Evolutionary conservation across 2,888 invertebrate genomes (phyloP), one percentile per base, ranked within the genome.

Genomic region (Zaprionus bogoriensis): DNA sequence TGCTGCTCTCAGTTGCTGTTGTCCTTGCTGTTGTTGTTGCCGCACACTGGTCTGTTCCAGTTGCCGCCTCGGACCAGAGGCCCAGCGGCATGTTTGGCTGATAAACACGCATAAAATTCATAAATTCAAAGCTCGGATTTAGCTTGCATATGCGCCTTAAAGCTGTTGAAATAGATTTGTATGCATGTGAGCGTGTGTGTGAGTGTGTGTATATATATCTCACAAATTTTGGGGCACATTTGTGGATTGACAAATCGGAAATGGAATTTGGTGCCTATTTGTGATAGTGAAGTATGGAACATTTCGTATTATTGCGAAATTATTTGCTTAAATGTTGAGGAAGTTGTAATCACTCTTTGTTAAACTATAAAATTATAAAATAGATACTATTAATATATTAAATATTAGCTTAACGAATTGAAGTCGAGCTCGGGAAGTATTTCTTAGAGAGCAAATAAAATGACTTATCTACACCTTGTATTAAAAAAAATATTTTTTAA

Each of bases 91-190:
- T 85, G 80, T 71, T 83, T 68, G 58, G 53, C 84, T 83, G 79
- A 80, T 80, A 80, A 86, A 62, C 81, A 86, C 84, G 86, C 84
- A 80, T 74, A 28, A 74, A 80, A 80, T 79, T 79, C 86, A 85
- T 85, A 83, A 83, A 79, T 86, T 86, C 77, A 67, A 62, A 30
- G 36, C 32, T 61, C 41, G 64, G 58, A 63, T 71, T 75, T 63
- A 52, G 67, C 51, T 66, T 46, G 59, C 22, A 23, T 44, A 45
- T 28, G 48, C 28, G 39, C 23, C 42, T 67, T 67, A 54, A 80
- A 86, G 84, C 70, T 77, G 68, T 60, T 65, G 74, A 83, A 77
- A 77, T 79, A 69, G 77, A 52, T 63, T 6, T 36, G 32, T 36
- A 14, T 45, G 52, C 48, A 63, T 67, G 65, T 67, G 39, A 22